A percentile compares a stretch with the other conserved stretches of the same genome.
These are phyloP conservation scores for Indicator maculatus DNA, from an alignment of 2,113 vertebrate genomes.

Conservation along the genomic window DNA sequence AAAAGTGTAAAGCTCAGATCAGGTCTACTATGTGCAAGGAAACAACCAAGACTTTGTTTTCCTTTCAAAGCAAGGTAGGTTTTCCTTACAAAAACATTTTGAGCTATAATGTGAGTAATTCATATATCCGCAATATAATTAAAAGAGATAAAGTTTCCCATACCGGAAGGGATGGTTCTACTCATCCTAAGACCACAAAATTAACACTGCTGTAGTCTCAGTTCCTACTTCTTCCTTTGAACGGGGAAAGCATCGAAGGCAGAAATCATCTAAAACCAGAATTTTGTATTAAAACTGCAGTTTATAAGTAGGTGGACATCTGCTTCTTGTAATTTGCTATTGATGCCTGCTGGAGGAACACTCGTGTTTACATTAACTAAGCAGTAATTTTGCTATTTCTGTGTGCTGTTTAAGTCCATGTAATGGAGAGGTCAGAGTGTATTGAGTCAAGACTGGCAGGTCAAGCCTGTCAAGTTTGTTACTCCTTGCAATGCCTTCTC, in stretches of 20 bases:
- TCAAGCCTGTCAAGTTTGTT: neutral
- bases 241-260: neutral
- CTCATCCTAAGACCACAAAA: neutral
- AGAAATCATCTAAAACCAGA: neutral
- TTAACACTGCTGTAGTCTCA: neutral
- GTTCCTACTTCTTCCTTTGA: neutral
- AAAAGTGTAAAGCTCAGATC: conserved; percentile 4
- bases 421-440: neutral
- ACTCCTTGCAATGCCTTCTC: neutral
- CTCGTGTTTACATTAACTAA: neutral
- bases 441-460: neutral
- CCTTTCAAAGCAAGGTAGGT: too few species aligned
- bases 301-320: neutral
- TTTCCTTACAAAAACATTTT: neutral
- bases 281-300: neutral
- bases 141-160: neutral
- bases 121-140: neutral
- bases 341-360: neutral
- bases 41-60: neutral
- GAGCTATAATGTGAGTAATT: neutral
- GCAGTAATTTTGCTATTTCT: neutral
- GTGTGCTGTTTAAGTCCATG: neutral
- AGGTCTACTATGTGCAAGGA: neutral
- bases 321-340: neutral
- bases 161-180: neutral